Evolutionary conservation across 2,113 vertebrate species (phyloP), one percentile per base, ranked within the genome.

Genomic region (Coregonus clupeaformis): DNA sequence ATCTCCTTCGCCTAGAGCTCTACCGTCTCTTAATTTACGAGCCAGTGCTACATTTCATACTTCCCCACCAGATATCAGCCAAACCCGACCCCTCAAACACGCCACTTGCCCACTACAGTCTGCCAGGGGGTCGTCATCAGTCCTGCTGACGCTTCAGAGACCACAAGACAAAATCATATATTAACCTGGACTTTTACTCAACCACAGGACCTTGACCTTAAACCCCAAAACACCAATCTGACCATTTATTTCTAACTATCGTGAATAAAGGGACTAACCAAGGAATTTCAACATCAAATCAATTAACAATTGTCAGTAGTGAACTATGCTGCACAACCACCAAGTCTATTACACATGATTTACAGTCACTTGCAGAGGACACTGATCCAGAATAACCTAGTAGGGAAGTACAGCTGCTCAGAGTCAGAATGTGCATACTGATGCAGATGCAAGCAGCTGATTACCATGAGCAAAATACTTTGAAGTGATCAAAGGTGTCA

Each of bases 1-100:
- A 11, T 67, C 29, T 67, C 36, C 42, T 68, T 47, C 42, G 42
- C 36, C 67, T 47, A 45, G 42, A 14, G n/a, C 67, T 24, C 42
- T 24, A 42, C 36, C 0, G 67, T 68, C n/a, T 47, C 67, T 68
- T 68, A 22, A 68, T 68, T 68, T 47, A 47, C 67, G 42, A 24
- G 11, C 55, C 25, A 6, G 62, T 74, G 72, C 30, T 67, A 74
- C 25, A 74, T 74, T 74, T 66, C 72, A 55, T 74, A 52, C 25
- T 27, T 73, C 18, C 27, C 47, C 72, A 55, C 49, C 72, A 67
- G 57, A 42, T 60, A 22, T 24, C 57, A 60, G 57, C 57, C 45
- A 45, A 11, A 52, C 25, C 18, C 6, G 9, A 18, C 47, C 25
- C 11, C 16, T 59, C 29, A 72, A 25, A 72, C 59, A 69, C 12